These are phyloP conservation scores for Ibidorhyncha struthersii DNA, from an alignment of 2,113 vertebrate genomes.

Conservation along the genomic window DNA sequence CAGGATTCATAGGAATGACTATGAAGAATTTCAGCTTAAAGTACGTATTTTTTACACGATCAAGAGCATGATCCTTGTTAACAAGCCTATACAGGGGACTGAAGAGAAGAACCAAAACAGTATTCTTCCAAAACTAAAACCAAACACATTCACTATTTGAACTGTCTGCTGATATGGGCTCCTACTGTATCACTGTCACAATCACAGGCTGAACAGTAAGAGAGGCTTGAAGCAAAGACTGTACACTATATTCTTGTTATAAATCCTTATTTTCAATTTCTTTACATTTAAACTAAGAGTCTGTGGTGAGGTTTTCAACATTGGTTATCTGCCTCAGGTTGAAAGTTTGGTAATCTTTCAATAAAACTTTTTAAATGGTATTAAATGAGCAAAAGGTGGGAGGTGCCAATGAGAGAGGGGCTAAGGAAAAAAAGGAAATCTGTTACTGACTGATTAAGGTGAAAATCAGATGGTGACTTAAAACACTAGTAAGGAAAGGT, in stretches of 20 bases:
- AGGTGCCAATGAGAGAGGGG: background rate
- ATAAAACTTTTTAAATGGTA: background rate
- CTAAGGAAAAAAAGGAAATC: background rate
- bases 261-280: background rate
- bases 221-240: background rate
- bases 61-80: background rate
- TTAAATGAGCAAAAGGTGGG: background rate
- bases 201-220: background rate
- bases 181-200: background rate
- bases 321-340: background rate
- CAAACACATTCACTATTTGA: background rate
- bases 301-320: background rate
- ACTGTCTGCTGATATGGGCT: background rate
- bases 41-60: background rate
- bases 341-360: background rate
- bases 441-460: background rate
- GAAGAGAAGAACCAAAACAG: background rate
- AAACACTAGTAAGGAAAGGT: background rate
- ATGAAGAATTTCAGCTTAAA: background rate
- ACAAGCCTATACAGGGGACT: background rate
- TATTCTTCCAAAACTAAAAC: background rate
- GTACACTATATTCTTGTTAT: background rate
- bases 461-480: background rate
- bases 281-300: background rate
- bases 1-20: background rate